phyloP scores from a whole-genome alignment of 2,113 vertebrate species.

The Xenus cinereus region DNA sequence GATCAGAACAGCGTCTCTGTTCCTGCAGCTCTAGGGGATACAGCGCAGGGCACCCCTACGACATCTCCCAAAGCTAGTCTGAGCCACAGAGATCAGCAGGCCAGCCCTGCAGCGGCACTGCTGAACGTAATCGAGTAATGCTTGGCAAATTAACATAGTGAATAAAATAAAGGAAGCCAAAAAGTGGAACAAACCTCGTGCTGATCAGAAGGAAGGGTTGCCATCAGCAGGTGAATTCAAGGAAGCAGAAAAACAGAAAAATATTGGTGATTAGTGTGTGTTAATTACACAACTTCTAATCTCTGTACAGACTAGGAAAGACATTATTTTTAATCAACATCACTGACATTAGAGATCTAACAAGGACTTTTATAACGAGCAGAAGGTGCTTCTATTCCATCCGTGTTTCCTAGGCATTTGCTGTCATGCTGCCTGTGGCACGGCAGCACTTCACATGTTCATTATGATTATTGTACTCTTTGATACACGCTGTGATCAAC shows the following conservation, averaged over 20 bases:
- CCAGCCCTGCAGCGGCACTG: neutral
- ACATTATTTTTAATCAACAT: neutral
- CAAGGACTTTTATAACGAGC: neutral
- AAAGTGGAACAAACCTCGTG: slow-evolving; percentile 89
- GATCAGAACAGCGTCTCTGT: neutral
- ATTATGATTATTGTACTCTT: neutral
- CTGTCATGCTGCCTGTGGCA: neutral
- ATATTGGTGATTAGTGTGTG: neutral
- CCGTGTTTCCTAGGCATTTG: neutral
- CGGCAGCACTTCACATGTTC: neutral
- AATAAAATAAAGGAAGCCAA: slow-evolving; percentile 27
- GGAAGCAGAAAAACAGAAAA: slow-evolving; percentile 43
- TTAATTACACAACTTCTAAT: neutral
- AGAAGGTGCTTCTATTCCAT: neutral
- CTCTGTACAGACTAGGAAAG: neutral
- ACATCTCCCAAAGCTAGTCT: neutral
- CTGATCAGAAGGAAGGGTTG: slow-evolving; percentile 82
- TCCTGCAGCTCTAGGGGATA: neutral
- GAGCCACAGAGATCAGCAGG: neutral
- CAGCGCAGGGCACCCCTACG: fast-evolving
- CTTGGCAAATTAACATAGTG: neutral
- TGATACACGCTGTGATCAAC: neutral
- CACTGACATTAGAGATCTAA: neutral
- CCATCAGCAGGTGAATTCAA: slow-evolving; percentile 77
- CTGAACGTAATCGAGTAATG: fast-evolving